Percentiles rank a stretch among this genome's conserved stretches.
Evolutionary conservation across 1,140 invertebrate genomes (phyloP).

Genomic region (Maconellicoccus hirsutus): DNA sequence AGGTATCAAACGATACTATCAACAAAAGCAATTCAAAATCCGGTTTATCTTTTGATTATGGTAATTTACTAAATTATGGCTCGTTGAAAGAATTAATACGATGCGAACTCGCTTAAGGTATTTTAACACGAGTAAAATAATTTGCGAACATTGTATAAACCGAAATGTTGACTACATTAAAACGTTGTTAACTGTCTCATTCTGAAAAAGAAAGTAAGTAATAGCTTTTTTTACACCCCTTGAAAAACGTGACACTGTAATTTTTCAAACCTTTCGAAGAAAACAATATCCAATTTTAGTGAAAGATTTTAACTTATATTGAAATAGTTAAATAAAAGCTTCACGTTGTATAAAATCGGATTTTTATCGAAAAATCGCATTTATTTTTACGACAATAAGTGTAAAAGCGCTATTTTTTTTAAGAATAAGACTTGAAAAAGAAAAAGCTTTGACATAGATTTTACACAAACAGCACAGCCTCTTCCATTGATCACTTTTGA

Average conservation of each 20-base stretch:
- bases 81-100: too few relatives aligned
- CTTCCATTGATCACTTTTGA: not conserved
- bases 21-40: too few relatives aligned
- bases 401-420: not conserved
- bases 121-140: too few relatives aligned
- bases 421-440: not conserved
- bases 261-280: conserved; percentile 11
- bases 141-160: not conserved
- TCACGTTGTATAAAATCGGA: not conserved
- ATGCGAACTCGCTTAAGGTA: too few relatives aligned
- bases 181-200: conserved; percentile 10
- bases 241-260: conserved; percentile 11
- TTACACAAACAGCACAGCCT: not conserved
- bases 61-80: too few relatives aligned
- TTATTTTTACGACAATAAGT: conserved; percentile 12
- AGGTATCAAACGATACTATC: too few relatives aligned
- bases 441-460: not conserved
- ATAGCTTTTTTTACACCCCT: conserved; percentile 11
- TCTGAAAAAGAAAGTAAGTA: not conserved
- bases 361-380: conserved; percentile 15
- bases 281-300: conserved; percentile 18
- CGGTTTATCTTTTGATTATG: too few relatives aligned
- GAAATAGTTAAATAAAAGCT: conserved; percentile 21
- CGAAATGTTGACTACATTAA: conserved; percentile 6
- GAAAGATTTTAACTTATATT: conserved; percentile 18